These are phyloP conservation scores for Pipistrellus nathusii DNA, from an alignment of 2,797 vertebrate species.

Conservation along the genomic window DNA sequence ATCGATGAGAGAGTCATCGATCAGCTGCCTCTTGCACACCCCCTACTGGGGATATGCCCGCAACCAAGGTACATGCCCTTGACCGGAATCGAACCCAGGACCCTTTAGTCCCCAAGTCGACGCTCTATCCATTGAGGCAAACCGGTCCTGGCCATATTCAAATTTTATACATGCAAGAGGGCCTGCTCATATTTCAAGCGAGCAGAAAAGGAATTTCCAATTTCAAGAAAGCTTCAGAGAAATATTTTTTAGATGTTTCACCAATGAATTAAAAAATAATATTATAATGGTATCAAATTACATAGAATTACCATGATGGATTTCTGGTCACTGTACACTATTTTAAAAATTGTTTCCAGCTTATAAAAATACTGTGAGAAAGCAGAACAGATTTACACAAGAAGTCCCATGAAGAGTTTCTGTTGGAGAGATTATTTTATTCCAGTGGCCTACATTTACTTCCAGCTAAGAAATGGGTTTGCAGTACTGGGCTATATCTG, in stretches of 20 bases:
- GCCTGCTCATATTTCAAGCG: background rate
- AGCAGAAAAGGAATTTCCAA: background rate
- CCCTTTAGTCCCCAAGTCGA: too few relatives aligned
- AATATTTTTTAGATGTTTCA: background rate
- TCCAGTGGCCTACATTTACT: background rate
- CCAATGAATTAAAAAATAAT: constrained; percentile 51
- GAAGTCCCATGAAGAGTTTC: background rate
- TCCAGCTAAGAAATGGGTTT: background rate
- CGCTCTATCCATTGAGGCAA: too few relatives aligned
- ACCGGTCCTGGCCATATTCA: too few relatives aligned
- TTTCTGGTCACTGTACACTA: constrained; percentile 37
- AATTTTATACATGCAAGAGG: background rate
- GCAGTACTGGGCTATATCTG: background rate
- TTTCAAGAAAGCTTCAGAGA: constrained; percentile 18
- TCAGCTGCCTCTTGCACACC: too few relatives aligned
- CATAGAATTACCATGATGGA: constrained; percentile 54
- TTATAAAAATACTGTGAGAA: constrained; percentile 52
- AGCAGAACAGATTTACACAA: background rate
- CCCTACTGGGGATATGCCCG: too few relatives aligned
- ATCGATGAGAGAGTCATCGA: too few relatives aligned
- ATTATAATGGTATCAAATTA: constrained; percentile 56
- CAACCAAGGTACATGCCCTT: too few relatives aligned
- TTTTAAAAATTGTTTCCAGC: constrained; percentile 61
- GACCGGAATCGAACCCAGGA: too few relatives aligned
- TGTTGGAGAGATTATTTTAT: background rate